A percentile compares a stretch with the other conserved stretches of the same genome.
Conservation (phyloP, 1,140 invertebrate species). For the Cyphomyrmex costatus region DNA sequence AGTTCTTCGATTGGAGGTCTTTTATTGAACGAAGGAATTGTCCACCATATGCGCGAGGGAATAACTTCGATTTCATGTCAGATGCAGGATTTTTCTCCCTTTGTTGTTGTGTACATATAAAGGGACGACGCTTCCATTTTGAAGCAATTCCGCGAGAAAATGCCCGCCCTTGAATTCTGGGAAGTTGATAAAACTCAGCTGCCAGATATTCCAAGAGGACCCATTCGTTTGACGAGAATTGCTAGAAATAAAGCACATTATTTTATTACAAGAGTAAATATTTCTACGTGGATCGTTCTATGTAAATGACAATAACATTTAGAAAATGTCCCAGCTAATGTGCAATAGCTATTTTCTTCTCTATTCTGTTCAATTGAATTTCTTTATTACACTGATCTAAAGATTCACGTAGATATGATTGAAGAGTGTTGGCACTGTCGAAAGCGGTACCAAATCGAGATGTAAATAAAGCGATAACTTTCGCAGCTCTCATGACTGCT, state of each 20-base stretch:
- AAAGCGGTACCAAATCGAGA: conserved; percentile 38
- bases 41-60: neutral
- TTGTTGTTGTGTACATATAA: neutral
- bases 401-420: conserved; percentile 3
- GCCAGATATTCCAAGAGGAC: neutral
- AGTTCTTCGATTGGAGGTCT: neutral
- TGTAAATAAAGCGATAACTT: conserved; percentile 74
- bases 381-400: neutral
- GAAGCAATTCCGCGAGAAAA: conserved; percentile 36
- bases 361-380: neutral
- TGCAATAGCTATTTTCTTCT: neutral
- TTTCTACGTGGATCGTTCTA: neutral
- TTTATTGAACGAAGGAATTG: conserved; percentile 35
- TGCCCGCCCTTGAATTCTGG: conserved; percentile 22
- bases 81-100: conserved; percentile 27
- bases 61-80: conserved; percentile 40
- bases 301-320: neutral
- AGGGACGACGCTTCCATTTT: conserved; percentile 30
- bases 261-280: neutral
- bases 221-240: neutral
- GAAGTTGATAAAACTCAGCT: neutral
- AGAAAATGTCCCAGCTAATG: neutral
- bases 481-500: conserved; percentile 24
- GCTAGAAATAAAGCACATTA: neutral
- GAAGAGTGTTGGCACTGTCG: neutral